Conservation (phyloP, 2,797 vertebrate genomes). For the Epinephelus coioides region DNA sequence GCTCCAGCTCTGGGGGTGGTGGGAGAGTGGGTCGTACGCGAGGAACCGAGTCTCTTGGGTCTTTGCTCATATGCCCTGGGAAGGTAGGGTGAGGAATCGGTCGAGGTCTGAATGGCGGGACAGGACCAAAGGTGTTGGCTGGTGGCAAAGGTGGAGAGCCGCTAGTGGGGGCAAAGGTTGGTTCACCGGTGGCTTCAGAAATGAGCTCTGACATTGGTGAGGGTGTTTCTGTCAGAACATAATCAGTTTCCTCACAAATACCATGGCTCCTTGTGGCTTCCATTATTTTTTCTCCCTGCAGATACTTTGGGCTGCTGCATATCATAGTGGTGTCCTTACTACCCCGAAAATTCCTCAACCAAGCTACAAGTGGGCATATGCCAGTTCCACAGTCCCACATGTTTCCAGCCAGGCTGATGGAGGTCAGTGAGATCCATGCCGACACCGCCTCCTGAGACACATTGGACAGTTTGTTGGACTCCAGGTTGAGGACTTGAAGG, state of each 20-base stretch:
- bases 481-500: constrained; percentile 96
- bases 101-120: constrained; percentile 85
- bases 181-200: constrained; percentile 84
- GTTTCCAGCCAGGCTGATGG: constrained; percentile 96
- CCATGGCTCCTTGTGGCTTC: constrained; percentile 93
- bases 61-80: constrained; percentile 85
- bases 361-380: constrained; percentile 95
- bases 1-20: constrained; percentile 91
- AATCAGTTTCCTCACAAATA: constrained; percentile 92
- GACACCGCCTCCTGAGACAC: constrained; percentile 96
- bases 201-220: constrained; percentile 85
- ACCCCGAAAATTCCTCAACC: constrained; percentile 97
- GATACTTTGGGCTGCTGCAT: constrained; percentile 96
- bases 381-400: constrained; percentile 97
- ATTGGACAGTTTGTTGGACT: constrained; percentile 98
- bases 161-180: constrained; percentile 78
- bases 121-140: constrained; percentile 85
- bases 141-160: constrained; percentile 82
- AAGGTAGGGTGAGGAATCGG: constrained; percentile 89
- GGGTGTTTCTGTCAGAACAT: constrained; percentile 83
- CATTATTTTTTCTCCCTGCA: constrained; percentile 97
- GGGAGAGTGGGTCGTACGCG: constrained; percentile 84
- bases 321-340: constrained; percentile 98
- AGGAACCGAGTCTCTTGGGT: constrained; percentile 80
- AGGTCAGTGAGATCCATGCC: constrained; percentile 96